phyloP scores from a whole-genome alignment of 1,140 invertebrate genomes.

The Drosophila virilis region DNA sequence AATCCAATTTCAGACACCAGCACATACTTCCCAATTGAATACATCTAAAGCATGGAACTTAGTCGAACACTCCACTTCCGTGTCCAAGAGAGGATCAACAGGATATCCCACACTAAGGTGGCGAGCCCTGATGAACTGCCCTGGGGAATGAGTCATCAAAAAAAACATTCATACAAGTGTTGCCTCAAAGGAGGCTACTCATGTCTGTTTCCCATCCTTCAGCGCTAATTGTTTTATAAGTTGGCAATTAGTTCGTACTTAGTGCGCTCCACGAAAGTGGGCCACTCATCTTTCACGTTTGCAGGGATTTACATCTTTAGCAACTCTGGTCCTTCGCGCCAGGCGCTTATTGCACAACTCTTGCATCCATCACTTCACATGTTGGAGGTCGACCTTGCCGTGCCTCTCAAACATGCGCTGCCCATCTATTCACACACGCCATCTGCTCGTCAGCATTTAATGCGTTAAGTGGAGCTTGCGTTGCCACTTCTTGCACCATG shows the following conservation, averaged over 20 bases:
- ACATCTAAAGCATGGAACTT: background rate
- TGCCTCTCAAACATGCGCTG: background rate
- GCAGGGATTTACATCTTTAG: background rate
- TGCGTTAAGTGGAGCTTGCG: slow-evolving; percentile 4
- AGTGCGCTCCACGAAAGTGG: background rate
- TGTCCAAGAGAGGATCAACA: background rate
- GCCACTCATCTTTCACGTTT: slow-evolving; percentile 1
- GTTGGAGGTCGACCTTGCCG: background rate
- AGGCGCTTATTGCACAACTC: background rate
- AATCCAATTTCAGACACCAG: too few species aligned
- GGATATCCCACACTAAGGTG: background rate
- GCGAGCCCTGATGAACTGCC: background rate
- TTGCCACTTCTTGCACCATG: background rate
- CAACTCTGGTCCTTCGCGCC: too few species aligned
- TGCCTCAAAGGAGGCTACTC: background rate
- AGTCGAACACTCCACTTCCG: background rate
- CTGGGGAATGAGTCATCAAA: background rate
- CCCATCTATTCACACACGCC: background rate
- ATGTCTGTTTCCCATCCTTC: background rate
- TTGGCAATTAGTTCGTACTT: background rate
- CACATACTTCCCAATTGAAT: too few species aligned
- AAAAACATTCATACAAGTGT: background rate
- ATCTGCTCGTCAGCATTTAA: background rate
- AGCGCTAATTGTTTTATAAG: background rate
- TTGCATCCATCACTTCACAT: background rate